Evolutionary conservation across 2,797 vertebrate genomes (phyloP), one percentile per base, ranked within the genome.

Genomic region (Avahi laniger): DNA sequence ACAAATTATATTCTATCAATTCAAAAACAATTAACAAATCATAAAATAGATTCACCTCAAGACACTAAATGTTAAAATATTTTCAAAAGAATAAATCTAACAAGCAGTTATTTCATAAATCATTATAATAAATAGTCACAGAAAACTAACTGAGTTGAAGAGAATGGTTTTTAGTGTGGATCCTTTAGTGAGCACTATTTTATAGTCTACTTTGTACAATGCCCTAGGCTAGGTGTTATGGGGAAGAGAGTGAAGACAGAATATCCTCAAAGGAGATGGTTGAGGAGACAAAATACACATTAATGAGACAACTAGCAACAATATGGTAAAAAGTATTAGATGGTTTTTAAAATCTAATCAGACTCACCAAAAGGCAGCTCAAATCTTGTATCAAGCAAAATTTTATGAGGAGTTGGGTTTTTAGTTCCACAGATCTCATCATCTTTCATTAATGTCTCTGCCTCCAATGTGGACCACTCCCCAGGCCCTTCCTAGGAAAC

Each of bases 381-480:
- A 63, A 99, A 99, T 98, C 99, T 99, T 46, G 99, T 98, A 95
- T 99, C 99, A 98, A 99, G 98, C 96, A 99, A 98, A 97, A 99
- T 98, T 91, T 98, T 99, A 96, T 99, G 99, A 50, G 99, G 99
- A 28, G 99, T 99, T 1, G 99, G 99, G 97, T 99, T 99, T 98
- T 99, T 99, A 94, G 99, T 99, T 98, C 99, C 99, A 69, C 99
- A 99, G 84, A 99, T 99, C 98, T 99, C 99, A 97, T 99, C 99
- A 0, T 99, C 99, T 98, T 99, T 99, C 99, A 99, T 99, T 96
- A 99, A 98, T 86, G 99, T 99, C 98, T 99, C 99, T 6, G 99
- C 98, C 92, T 99, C 99, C 97, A 99, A 97, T 0, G 99, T 99
- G 75, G 99, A 98, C 99, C 99, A 99, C 12, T 99, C 99, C 0